Conservation (phyloP, 2,113 vertebrate genomes). For the Setophaga kirtlandii region DNA sequence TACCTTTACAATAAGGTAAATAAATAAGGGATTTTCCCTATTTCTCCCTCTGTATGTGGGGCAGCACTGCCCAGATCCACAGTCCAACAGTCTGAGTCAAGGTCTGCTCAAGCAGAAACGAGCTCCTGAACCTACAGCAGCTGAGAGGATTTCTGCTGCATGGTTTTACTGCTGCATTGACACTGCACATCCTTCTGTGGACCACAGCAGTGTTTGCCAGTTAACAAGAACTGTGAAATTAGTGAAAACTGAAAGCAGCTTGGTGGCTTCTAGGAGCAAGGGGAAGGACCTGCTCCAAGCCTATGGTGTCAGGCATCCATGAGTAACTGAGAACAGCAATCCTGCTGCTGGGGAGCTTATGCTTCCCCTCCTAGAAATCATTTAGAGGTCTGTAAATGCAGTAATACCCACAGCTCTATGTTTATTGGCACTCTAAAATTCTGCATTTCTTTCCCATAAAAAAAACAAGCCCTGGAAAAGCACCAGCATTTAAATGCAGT, state of each 20-base stretch:
- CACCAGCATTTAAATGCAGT: neutral
- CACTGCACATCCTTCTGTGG: neutral
- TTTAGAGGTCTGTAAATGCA: neutral
- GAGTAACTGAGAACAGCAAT: neutral
- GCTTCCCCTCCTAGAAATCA: neutral
- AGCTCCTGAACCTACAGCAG: neutral
- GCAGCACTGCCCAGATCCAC: neutral
- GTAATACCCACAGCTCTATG: neutral
- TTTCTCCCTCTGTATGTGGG: neutral
- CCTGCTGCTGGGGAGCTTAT: neutral
- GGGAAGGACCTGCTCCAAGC: neutral
- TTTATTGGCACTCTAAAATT: neutral
- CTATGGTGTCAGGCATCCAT: neutral
- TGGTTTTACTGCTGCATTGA: neutral
- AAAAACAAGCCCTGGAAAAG: neutral
- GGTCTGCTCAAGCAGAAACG: neutral
- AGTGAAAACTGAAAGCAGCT: neutral
- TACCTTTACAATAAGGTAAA: neutral
- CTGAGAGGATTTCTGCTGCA: neutral
- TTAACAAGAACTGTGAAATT: neutral
- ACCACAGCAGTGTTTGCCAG: neutral
- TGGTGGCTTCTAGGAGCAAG: neutral
- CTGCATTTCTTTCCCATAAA: neutral
- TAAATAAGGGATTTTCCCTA: neutral
- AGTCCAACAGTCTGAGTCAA: neutral